A percentile compares a stretch with the other conserved stretches of the same genome.
Evolutionary conservation across 2,888 invertebrate genomes (phyloP).

Genomic region (Caprella mutica): DNA sequence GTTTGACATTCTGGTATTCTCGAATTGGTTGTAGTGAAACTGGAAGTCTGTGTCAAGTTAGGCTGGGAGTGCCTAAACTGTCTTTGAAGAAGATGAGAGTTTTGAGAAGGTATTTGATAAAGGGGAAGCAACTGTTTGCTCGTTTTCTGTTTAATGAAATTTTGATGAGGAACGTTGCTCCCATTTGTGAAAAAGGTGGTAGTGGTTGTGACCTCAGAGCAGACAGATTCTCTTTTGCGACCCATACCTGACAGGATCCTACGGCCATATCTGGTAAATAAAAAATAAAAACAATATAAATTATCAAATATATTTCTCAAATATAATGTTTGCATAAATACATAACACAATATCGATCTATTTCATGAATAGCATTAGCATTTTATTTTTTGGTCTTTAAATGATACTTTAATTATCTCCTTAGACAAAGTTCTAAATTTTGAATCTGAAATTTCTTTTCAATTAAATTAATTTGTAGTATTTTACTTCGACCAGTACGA

Average conservation of each 20-base stretch:
- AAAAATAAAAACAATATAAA: neutral
- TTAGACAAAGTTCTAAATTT: too few relatives aligned
- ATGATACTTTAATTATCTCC: too few relatives aligned
- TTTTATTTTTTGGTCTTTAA: too few relatives aligned
- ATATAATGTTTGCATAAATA: too few relatives aligned
- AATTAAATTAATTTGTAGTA: too few relatives aligned
- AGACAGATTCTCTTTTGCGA: conserved; percentile 25
- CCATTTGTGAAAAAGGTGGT: conserved; percentile 29
- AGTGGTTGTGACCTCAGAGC: conserved; percentile 31
- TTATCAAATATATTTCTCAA: too few relatives aligned
- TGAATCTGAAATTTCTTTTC: too few relatives aligned
- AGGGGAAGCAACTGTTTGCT: conserved; percentile 5
- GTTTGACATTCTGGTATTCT: too few relatives aligned
- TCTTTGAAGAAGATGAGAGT: neutral
- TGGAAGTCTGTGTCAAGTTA: neutral
- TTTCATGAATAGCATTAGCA: too few relatives aligned
- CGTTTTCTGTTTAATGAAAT: conserved; percentile 7
- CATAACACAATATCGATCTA: too few relatives aligned
- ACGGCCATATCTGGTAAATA: conserved; percentile 13
- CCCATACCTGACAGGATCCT: conserved; percentile 16
- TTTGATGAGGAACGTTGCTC: conserved; percentile 18
- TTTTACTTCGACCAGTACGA: too few relatives aligned
- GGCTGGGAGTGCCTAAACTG: conserved; percentile 7
- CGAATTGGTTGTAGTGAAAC: neutral
- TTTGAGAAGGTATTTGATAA: neutral